Evolutionary conservation across 92 coral and sea anemone species (phyloP), one percentile per base, ranked within the genome.

Genomic region (Palythoa heliodiscus): DNA sequence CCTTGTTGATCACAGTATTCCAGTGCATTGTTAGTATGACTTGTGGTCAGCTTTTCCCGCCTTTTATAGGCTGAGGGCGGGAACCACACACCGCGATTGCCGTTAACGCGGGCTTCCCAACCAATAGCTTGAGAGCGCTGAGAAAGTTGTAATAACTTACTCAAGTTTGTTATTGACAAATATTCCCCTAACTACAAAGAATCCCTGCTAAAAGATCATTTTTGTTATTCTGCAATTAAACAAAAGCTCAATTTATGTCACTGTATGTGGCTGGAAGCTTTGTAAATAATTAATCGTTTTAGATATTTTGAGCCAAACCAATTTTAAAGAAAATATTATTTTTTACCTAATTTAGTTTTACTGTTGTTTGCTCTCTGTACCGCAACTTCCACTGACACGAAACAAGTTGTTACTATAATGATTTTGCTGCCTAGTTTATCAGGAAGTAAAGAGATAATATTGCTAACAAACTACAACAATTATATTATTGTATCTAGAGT

Each of bases 1-100:
- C 97, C 97, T 93, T 93, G 90, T 17, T 93, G 97, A 93, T 93
- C 97, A 93, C 97, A 89, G 93, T 89, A 89, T 87, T 89, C 95
- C 93, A 83, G 93, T 90, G 91, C 94, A 89, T 93, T 93, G 97
- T 93, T 93, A 93, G 97, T 93, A 93, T 93, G 95, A 89, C 53
- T 64, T 73, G 57, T 79, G 86, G 58, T 54, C 88, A 37, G 76
- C 54, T 68, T 70, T 52, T 87, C 86, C 86, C 78, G 88, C 90
- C 88, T 90, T 90, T 83, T 90, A 90, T 90, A 90, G 57, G 68
- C 87, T 66, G 82, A 63, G 66, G 72, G 78, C 83, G 81, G 76
- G 84, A 78, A 80, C 39, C 66, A 43, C 29, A 67, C 74, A 74
- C 84, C 73, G 84, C 63, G 40, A 24, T 63, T 64, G 55, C 84